phyloP scores from a whole-genome alignment of 2,113 vertebrate genomes.

The Myotis brandtii region DNA sequence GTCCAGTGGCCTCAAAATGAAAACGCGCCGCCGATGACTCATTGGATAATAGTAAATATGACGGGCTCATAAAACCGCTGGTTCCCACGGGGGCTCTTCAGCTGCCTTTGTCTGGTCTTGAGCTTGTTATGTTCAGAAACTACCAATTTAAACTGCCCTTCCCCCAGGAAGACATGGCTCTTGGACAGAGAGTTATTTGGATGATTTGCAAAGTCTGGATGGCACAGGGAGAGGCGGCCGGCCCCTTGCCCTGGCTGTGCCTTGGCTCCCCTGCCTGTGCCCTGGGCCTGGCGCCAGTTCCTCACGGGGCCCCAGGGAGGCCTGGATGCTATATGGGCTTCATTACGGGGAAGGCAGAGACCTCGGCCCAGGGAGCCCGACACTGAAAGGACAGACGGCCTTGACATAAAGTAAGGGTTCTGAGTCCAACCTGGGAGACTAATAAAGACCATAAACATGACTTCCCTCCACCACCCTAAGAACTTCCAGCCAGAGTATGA shows the following conservation, averaged over 20 bases:
- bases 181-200: not conserved
- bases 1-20: slow-evolving; percentile 62
- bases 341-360: slow-evolving; percentile 50
- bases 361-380: not conserved
- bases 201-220: slow-evolving; percentile 36
- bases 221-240: not conserved
- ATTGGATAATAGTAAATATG: slow-evolving; percentile 69
- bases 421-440: not conserved
- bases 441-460: not conserved
- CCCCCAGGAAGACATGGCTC: not conserved
- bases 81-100: slow-evolving; percentile 61
- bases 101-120: slow-evolving; percentile 68
- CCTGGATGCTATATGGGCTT: slow-evolving; percentile 10
- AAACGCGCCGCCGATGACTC: slow-evolving; percentile 41
- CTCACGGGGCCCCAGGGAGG: not conserved
- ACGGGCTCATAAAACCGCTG: slow-evolving; percentile 58
- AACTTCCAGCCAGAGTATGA: fast-evolving
- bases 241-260: not conserved
- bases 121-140: slow-evolving; percentile 43
- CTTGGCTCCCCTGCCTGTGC: too few relatives aligned
- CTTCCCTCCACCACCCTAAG: not conserved
- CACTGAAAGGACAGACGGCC: not conserved
- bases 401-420: not conserved
- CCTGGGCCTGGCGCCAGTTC: not conserved
- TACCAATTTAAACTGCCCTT: slow-evolving; percentile 41